Base-by-base conservation (phyloP, 2,113 vertebrate species). In the Acanthisitta chloris region DNA sequence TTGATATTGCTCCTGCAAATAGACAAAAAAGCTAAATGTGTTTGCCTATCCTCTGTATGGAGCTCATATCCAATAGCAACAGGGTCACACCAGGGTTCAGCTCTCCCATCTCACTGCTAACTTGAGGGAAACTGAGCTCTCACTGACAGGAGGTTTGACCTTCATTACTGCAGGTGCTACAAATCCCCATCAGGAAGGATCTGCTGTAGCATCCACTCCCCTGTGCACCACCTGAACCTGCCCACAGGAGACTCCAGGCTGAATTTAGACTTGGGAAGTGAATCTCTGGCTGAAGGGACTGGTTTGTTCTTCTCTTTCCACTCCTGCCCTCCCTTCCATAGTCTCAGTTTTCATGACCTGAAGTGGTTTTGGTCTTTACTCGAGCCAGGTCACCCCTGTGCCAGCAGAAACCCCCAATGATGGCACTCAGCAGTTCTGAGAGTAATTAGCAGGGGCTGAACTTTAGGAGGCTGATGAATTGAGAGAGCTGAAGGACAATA, bases 291-390 rank as follows among this genome's bases (percentile, higher is more conserved):
- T 24, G 28, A 38, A 42, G 48, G 38, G 4, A 17, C 1, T 1
- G 0, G 0, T 49, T 49, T n/a, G 2, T 8, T 18, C 17, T 24
- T 40, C 23, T 2, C 0, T 2, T 36, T 10, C 24, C 12, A 23
- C 71, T 55, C 66, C 70, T n/a, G 31, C 31, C 6, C 10, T 54
- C 64, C 18, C 46, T 8, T 36, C 34, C 42, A 31, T 46, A 17
- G 11, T 8, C 45, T 48, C 3, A 0, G 8, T 54, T 17, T 5
- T 31, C 11, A 1, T 1, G 24, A 54, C 31, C 38, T 3, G 0
- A 0, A 6, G 33, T 0, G 3, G 29, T 54, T 74, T 48, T 4
- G 45, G 54, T 25, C 51, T 55, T 2, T 15, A 0, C 24, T 4
- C 0, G 7, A 70, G 52, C 57, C n/a, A 12, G 43, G 67, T 76